Evolutionary conservation across 37 sponge, comb jelly and placozoan species (phyloP), one percentile per base, ranked within the genome.

Genomic region (Haliclona indistincta): DNA sequence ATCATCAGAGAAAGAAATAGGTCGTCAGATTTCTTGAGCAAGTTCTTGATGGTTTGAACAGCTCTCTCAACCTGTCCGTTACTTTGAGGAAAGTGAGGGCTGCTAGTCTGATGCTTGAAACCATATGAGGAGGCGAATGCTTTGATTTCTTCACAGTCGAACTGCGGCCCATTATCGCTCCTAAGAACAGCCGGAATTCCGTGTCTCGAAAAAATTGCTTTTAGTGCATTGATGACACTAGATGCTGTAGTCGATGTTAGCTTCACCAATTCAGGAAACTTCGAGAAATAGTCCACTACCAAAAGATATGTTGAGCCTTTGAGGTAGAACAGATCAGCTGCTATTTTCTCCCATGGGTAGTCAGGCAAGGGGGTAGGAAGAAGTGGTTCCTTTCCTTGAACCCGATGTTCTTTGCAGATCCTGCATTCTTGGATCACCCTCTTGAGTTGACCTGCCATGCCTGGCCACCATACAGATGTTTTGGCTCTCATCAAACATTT

Each of bases 301-400:
- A 73, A 3, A 0, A 81, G 54, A 43, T 73, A 81, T 28, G 3
- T 81, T 0, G 58, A 15, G 3, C 68, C 67, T 38, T 72, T 73
- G 20, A 54, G 33, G 20, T 37, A 34, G 67, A 81, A 81, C 28
- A 81, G 67, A 42, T 83, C 83, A 26, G 77, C 37, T 0, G 67
- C 84, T 43, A 76, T 40, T 29, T 56, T 84, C 30, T 84, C 77
- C 84, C 84, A 84, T 33, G 84, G 84, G 41, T 70, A 82, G 38
- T 82, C 83, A 28, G 75, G 83, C 17, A 82, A 62, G 5, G 7
- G 38, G 19, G 74, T 66, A 15, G 82, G 52, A 3, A 81, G 43
- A 11, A 73, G 33, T 13, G 74, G 82, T 38, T 81, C 64, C 2
- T 28, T 63, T 28, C 43, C 36, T 1, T 38, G 67, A n/a, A 20